Evolutionary conservation across 2,888 invertebrate genomes (phyloP).

Genomic region (Acronicta leporina): DNA sequence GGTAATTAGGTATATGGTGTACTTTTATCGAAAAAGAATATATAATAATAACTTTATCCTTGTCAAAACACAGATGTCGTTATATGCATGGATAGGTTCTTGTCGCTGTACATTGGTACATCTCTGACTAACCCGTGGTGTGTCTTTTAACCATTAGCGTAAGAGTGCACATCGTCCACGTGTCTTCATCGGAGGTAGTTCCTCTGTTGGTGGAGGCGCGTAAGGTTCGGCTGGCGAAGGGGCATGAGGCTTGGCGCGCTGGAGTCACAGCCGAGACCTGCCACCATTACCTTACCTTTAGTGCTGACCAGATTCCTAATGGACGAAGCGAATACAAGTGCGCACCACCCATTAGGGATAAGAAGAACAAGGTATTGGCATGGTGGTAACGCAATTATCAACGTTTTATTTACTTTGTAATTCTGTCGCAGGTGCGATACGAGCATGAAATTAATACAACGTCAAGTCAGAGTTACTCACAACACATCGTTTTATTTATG

Average conservation of each 20-base stretch:
- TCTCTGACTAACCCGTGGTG: no score
- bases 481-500: no score
- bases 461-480: no score
- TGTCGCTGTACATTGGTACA: no score
- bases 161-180: constrained; percentile 91
- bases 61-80: no score
- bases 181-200: constrained; percentile 90
- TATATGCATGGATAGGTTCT: no score
- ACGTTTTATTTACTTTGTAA: no score
- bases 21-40: no score
- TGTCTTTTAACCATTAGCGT: constrained; percentile 75
- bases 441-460: no score
- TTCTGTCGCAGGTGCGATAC: no score
- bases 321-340: constrained; percentile 92
- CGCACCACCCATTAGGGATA: constrained; percentile 91
- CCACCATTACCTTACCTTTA: constrained; percentile 91
- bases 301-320: constrained; percentile 90
- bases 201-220: constrained; percentile 88
- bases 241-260: constrained; percentile 86
- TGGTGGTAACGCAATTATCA: background rate
- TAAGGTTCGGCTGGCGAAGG: constrained; percentile 74
- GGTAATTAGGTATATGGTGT: no score
- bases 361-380: constrained; percentile 87
- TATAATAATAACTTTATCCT: no score
- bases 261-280: constrained; percentile 92